Conservation (phyloP, 2,113 vertebrate species). For the Myiagra hebetior region DNA sequence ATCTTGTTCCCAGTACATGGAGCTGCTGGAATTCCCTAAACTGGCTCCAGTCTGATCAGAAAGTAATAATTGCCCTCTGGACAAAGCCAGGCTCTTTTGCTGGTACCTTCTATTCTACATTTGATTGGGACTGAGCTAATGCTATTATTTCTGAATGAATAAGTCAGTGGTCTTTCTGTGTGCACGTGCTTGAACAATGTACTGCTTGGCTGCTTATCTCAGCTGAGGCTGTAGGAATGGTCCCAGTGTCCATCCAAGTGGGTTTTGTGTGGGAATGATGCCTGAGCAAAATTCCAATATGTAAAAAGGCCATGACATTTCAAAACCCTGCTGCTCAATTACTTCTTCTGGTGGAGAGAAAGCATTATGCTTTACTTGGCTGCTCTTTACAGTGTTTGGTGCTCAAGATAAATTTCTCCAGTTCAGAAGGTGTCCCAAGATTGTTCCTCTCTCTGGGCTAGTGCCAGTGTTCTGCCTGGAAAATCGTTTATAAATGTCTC, state of each 20-base stretch:
- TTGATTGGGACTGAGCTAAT: background rate
- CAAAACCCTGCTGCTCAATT: background rate
- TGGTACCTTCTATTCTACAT: background rate
- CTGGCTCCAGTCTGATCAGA: background rate
- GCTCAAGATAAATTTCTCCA: background rate
- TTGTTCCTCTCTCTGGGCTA: background rate
- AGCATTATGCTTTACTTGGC: background rate
- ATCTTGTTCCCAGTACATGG: background rate
- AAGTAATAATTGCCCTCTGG: background rate
- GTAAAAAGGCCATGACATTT: background rate
- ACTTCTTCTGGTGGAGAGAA: background rate
- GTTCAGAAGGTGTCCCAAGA: background rate
- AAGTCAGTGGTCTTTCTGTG: background rate
- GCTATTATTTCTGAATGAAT: background rate
- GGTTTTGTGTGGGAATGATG: background rate
- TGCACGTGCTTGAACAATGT: background rate
- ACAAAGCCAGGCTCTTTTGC: background rate
- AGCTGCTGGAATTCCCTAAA: background rate
- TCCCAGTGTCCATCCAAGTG: background rate
- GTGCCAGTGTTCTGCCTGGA: conserved; percentile 13
- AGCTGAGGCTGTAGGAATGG: background rate
- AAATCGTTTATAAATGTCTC: conserved; percentile 41
- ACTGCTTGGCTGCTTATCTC: background rate
- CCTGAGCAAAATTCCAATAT: background rate
- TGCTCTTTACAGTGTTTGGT: background rate